phyloP scores from a whole-genome alignment of 2,797 vertebrate genomes.

The Paguma larvata region DNA sequence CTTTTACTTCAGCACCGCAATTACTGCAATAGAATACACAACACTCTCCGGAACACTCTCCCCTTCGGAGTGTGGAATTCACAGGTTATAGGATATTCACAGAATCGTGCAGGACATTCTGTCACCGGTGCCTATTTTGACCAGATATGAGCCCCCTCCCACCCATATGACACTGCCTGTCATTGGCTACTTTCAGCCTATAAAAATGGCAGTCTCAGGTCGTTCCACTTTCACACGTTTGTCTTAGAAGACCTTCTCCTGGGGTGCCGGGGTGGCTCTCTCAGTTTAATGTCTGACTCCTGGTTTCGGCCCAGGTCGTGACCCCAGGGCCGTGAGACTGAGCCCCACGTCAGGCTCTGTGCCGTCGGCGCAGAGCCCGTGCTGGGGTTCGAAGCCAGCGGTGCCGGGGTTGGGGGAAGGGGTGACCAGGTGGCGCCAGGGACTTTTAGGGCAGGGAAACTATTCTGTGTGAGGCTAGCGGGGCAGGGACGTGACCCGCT shows the following conservation, averaged over 20 bases:
- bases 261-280: too few relatives aligned
- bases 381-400: too few relatives aligned
- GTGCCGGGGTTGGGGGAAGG: not conserved
- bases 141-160: not conserved
- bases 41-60: not conserved
- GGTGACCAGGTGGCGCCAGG: not conserved
- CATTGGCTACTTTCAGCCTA: not conserved
- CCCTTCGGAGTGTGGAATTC: not conserved
- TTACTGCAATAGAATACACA: not conserved
- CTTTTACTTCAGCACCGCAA: not conserved
- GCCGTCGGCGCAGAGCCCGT: too few relatives aligned
- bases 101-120: not conserved
- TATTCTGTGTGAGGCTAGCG: too few relatives aligned
- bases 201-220: not conserved
- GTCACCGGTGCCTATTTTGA: not conserved
- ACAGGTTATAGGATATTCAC: not conserved
- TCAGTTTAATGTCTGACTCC: too few relatives aligned
- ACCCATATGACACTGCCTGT: not conserved
- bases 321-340: too few relatives aligned
- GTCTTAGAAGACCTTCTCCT: not conserved
- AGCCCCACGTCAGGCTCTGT: too few relatives aligned
- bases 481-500: not conserved
- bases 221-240: not conserved
- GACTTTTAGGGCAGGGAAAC: not conserved
- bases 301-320: too few relatives aligned